Evolutionary conservation across 2,797 vertebrate genomes (phyloP).

Genomic region (Mormyrus hasselquistii): DNA sequence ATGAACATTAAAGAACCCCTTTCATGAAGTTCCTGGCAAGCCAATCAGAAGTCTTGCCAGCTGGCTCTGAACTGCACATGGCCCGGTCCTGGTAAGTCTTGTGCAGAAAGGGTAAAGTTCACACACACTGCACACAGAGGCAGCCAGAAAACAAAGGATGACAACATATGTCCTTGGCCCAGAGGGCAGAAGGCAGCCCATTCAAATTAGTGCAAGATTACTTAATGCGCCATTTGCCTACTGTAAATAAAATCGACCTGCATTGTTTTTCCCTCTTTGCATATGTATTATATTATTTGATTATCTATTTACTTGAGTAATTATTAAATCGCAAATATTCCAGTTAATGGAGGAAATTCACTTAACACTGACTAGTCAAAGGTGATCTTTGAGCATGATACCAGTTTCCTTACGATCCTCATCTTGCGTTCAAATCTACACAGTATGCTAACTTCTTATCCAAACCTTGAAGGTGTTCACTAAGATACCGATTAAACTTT

Average conservation of each 20-base stretch:
- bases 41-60: neutral
- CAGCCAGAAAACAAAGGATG: neutral
- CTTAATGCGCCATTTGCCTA: constrained; percentile 6
- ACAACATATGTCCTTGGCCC: neutral
- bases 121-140: constrained; percentile 2
- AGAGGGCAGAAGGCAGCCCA: neutral
- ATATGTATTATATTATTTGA: neutral
- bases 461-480: neutral
- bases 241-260: constrained; percentile 18
- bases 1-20: neutral
- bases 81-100: neutral
- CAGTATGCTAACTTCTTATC: neutral
- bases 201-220: constrained; percentile 11
- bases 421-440: neutral
- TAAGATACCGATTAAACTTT: neutral
- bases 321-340: neutral
- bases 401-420: neutral
- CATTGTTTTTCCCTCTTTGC: constrained; percentile 3
- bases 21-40: neutral
- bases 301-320: too few relatives aligned
- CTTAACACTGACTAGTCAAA: neutral
- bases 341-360: neutral
- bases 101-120: neutral
- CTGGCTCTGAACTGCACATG: neutral
- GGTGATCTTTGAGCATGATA: neutral